Evolutionary conservation across 2,888 invertebrate species (phyloP).

Genomic region (Anthrax anthrax): DNA sequence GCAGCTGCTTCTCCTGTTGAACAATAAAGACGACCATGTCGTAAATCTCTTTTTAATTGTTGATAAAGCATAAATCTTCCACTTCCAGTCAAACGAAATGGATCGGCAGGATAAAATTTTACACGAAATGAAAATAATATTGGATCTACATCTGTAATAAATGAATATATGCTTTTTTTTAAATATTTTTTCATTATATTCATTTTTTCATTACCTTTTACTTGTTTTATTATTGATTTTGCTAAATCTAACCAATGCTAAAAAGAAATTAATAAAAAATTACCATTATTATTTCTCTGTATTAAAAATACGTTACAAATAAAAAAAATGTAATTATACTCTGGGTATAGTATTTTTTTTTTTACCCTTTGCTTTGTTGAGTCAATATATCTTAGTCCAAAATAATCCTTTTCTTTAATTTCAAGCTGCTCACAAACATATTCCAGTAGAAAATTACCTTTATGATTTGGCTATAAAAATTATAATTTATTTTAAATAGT

Average conservation of each 20-base stretch:
- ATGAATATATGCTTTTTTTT: slow-evolving; percentile 8
- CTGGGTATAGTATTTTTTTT: too few relatives aligned
- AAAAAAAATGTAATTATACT: too few relatives aligned
- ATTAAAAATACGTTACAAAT: not conserved
- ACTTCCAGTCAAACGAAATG: slow-evolving; percentile 80
- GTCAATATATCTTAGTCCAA: slow-evolving; percentile 87
- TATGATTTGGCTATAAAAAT: slow-evolving; percentile 60
- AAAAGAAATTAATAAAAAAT: slow-evolving; percentile 4
- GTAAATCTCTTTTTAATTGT: slow-evolving; percentile 85
- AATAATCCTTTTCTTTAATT: slow-evolving; percentile 86
- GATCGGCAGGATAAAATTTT: slow-evolving; percentile 95
- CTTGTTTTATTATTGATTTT: slow-evolving; percentile 80
- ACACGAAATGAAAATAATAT: slow-evolving; percentile 91
- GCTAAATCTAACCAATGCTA: slow-evolving; percentile 91
- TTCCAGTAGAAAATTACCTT: slow-evolving; percentile 78
- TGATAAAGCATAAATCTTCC: slow-evolving; percentile 93
- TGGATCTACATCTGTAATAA: slow-evolving; percentile 67
- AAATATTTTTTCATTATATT: slow-evolving; percentile 1
- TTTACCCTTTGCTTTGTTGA: slow-evolving; percentile 72
- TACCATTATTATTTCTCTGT: not conserved
- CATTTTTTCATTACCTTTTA: slow-evolving; percentile 50
- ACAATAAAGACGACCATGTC: slow-evolving; percentile 89
- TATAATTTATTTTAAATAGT: too few relatives aligned
- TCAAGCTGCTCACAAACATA: slow-evolving; percentile 82
- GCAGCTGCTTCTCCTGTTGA: slow-evolving; percentile 78